These are phyloP conservation scores for Eucriotettix oculatus DNA, from an alignment of 2,888 invertebrate species.

Conservation along the genomic window DNA sequence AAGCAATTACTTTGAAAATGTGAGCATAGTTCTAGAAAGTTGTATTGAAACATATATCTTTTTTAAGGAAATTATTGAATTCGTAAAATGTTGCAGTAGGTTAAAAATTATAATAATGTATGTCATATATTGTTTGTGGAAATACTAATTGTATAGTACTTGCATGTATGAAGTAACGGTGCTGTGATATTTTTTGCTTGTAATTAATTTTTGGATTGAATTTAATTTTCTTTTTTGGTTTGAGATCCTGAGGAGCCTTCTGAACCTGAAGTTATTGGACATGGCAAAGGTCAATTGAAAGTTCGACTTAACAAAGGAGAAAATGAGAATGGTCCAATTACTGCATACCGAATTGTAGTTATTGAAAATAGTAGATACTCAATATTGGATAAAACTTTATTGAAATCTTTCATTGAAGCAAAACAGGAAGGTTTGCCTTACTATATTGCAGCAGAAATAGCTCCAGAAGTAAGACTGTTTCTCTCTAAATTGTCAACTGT, in stretches of 20 bases:
- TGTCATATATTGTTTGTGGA: no score
- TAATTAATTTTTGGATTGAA: no score
- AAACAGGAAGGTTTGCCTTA: conserved; percentile 50
- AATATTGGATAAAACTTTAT: conserved; percentile 40
- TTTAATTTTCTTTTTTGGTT: background rate
- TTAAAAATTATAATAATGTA: no score
- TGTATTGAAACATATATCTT: no score
- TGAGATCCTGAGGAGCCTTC: background rate
- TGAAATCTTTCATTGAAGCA: conserved; percentile 50
- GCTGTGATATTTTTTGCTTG: no score
- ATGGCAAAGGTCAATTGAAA: background rate
- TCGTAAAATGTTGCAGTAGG: no score
- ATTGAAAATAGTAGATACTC: conserved; percentile 39
- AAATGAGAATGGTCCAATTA: conserved; percentile 65
- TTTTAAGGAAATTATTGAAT: no score
- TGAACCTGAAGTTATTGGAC: background rate
- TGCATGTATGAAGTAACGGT: no score
- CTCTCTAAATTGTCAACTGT: no score
- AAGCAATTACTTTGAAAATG: no score
- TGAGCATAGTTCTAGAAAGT: no score
- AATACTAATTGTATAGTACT: no score
- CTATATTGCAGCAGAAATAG: conserved; percentile 69
- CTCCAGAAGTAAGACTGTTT: conserved; percentile 32
- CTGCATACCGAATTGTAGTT: conserved; percentile 56
- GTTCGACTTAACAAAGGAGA: conserved; percentile 25